A percentile compares a stretch with the other conserved stretches of the same genome.
Conservation (phyloP, 2,797 vertebrate genomes). For the Pangasius djambal region DNA sequence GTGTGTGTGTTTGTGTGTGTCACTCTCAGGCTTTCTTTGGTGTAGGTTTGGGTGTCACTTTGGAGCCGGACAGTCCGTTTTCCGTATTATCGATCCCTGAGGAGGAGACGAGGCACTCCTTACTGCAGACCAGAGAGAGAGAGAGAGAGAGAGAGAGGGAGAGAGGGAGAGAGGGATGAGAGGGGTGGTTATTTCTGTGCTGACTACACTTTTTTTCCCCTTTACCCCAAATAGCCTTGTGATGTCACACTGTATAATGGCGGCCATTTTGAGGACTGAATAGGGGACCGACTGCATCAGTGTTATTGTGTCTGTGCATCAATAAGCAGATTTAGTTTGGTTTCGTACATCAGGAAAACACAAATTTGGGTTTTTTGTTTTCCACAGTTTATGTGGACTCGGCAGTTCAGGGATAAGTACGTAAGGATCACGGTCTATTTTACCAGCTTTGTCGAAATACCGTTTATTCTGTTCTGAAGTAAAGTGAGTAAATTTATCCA, state of each 20-base stretch:
- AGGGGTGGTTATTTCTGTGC: not conserved
- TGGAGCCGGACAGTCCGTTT: constrained; percentile 91
- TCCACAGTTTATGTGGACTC: not conserved
- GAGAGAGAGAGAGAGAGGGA: constrained; percentile 18
- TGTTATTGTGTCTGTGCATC: not conserved
- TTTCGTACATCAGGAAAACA: not conserved
- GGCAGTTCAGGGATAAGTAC: not conserved
- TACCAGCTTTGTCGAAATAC: not conserved
- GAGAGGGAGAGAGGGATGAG: constrained; percentile 41
- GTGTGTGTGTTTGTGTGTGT: constrained; percentile 13
- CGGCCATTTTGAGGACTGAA: not conserved
- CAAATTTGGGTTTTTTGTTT: not conserved
- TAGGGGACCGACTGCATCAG: not conserved
- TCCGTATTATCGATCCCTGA: constrained; percentile 97
- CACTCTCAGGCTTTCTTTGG: constrained; percentile 85
- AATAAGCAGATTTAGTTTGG: not conserved
- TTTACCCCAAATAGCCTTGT: not conserved
- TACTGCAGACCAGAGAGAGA: constrained; percentile 71
- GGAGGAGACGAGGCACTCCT: constrained; percentile 94
- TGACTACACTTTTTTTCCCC: not conserved
- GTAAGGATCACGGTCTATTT: not conserved
- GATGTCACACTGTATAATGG: not conserved
- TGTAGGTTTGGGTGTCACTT: constrained; percentile 86
- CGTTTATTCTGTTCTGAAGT: not conserved
- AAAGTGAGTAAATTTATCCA: not conserved